phyloP scores from a whole-genome alignment of 2,113 vertebrate species.

The Pachyramphus minor region DNA sequence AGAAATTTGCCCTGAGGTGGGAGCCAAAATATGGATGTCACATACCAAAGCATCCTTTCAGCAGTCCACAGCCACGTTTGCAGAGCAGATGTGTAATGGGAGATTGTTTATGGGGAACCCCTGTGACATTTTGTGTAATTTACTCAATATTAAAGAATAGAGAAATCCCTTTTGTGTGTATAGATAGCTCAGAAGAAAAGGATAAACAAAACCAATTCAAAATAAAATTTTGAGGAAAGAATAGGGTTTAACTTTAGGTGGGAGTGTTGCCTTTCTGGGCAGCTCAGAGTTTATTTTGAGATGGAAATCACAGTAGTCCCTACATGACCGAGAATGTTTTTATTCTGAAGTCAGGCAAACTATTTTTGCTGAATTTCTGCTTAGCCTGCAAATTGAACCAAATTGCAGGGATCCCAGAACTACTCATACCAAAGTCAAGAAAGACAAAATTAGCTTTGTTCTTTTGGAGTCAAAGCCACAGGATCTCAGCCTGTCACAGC shows the following conservation, averaged over 20 bases:
- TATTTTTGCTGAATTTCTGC: neutral
- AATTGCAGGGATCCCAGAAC: neutral
- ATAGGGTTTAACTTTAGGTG: neutral
- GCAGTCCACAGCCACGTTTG: neutral
- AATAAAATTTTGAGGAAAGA: neutral
- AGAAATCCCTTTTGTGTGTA: neutral
- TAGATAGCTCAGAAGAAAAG: neutral
- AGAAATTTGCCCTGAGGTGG: neutral
- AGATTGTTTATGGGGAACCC: neutral
- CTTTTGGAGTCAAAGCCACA: neutral
- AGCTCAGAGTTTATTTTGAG: neutral
- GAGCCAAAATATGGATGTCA: neutral
- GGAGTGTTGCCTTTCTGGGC: neutral
- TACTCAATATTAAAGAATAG: neutral
- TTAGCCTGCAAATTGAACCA: slow-evolving; percentile 4
- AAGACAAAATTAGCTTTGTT: neutral
- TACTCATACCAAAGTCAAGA: neutral
- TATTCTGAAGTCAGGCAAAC: neutral
- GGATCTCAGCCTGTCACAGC: neutral
- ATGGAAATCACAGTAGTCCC: neutral
- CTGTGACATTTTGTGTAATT: neutral
- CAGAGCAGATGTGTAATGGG: neutral
- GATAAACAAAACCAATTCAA: neutral
- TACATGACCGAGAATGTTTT: neutral
- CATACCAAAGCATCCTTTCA: accelerated